Percentiles rank a stretch among this genome's conserved stretches.
Conservation (phyloP, 2,888 invertebrate species). For the Drosophila melanocephala region DNA sequence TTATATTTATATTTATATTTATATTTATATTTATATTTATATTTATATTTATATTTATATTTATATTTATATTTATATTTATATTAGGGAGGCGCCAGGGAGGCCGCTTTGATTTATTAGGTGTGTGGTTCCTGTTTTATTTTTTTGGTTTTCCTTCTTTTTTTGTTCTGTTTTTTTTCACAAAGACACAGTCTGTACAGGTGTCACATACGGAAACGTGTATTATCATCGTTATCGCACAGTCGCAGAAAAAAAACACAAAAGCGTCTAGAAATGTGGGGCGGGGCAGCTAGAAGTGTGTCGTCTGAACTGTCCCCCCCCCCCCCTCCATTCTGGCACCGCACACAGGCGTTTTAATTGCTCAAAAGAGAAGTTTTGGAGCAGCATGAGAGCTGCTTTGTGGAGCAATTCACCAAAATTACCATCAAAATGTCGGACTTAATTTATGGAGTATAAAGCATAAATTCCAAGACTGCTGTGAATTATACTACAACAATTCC, state of each 20-base stretch:
- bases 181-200: too few species aligned
- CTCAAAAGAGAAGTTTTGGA: slow-evolving; percentile 44
- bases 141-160: background rate
- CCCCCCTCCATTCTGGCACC: slow-evolving; percentile 2
- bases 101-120: slow-evolving; percentile 80
- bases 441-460: slow-evolving; percentile 34
- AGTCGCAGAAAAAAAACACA: too few species aligned
- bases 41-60: too few species aligned
- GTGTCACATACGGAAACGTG: too few species aligned
- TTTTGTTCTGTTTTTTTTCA: slow-evolving; percentile 45
- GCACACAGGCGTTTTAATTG: slow-evolving; percentile 63
- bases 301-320: too few species aligned
- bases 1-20: too few species aligned
- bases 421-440: slow-evolving; percentile 27
- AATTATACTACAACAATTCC: background rate
- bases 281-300: slow-evolving; percentile 11
- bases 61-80: too few species aligned
- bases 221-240: too few species aligned
- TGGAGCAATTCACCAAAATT: slow-evolving; percentile 8
- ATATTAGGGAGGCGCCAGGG: slow-evolving; percentile 63
- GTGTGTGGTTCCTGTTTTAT: slow-evolving; percentile 65
- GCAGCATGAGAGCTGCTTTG: slow-evolving; percentile 7
- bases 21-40: too few species aligned
- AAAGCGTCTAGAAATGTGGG: slow-evolving; percentile 71
- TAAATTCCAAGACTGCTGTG: slow-evolving; percentile 9